phyloP scores from a whole-genome alignment of 2,797 vertebrate species.

The Craterocephalus amniculus region DNA sequence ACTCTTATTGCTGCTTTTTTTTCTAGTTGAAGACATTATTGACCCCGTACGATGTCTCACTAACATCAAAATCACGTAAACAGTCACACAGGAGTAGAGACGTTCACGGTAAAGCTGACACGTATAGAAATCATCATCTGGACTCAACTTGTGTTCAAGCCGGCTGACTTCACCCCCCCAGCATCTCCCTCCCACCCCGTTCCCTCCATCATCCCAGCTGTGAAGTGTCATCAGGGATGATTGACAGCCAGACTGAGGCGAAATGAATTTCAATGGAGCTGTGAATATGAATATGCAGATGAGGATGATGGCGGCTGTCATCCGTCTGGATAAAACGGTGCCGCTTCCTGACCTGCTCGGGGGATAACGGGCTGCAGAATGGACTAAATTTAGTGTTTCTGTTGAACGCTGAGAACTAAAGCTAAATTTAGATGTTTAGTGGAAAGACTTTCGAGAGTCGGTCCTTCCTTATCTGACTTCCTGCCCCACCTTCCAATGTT shows the following conservation, averaged over 20 bases:
- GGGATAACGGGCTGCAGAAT: neutral
- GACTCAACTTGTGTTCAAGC: neutral
- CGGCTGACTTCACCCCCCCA: neutral
- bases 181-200: constrained; percentile 35
- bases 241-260: constrained; percentile 54
- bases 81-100: constrained; percentile 7
- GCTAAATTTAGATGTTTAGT: no score
- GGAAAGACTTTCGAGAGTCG: no score
- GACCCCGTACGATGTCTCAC: neutral
- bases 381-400: neutral
- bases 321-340: constrained; percentile 10
- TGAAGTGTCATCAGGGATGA: constrained; percentile 62
- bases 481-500: no score
- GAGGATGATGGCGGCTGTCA: constrained; percentile 52
- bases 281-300: constrained; percentile 65
- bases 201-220: constrained; percentile 59
- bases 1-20: no score
- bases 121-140: constrained; percentile 3
- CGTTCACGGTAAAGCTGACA: neutral
- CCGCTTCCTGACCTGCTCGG: constrained; percentile 16
- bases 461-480: no score
- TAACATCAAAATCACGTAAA: neutral
- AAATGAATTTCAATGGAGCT: constrained; percentile 59
- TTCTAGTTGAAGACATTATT: no score
- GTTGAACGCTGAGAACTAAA: no score